Evolutionary conservation across 2,888 invertebrate genomes (phyloP).

Genomic region (Sarcophaga variegata): DNA sequence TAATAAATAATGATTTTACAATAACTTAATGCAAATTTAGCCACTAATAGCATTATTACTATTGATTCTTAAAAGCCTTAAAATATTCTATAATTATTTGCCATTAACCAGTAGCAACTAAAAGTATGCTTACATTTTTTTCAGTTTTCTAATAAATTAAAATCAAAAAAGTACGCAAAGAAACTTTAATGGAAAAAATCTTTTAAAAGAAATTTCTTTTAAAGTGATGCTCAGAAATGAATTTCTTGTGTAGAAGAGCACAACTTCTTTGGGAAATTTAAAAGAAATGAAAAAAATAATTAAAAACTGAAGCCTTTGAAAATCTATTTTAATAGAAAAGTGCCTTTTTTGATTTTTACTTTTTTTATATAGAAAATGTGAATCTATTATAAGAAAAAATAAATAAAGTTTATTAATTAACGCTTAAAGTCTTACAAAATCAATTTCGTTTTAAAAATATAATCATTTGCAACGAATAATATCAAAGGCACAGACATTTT

Average conservation of each 20-base stretch:
- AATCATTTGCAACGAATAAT: too few species aligned
- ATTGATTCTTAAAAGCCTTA: not conserved
- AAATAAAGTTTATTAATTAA: too few species aligned
- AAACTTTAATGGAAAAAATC: not conserved
- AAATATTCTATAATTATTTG: not conserved
- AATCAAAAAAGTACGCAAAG: not conserved
- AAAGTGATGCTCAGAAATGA: not conserved
- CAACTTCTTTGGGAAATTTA: too few species aligned
- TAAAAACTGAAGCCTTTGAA: not conserved
- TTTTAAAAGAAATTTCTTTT: not conserved
- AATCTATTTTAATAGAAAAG: not conserved
- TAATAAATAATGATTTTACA: not conserved
- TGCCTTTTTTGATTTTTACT: not conserved
- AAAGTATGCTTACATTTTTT: constrained; percentile 9
- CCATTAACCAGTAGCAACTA: not conserved
- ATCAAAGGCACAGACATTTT: too few species aligned
- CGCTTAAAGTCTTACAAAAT: too few species aligned
- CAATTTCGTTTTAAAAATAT: too few species aligned
- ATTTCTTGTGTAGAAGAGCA: too few species aligned
- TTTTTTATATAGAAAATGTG: not conserved
- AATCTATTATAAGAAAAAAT: too few species aligned
- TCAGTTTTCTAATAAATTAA: not conserved
- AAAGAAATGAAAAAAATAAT: too few species aligned
- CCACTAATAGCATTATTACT: not conserved
- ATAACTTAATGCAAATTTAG: constrained; percentile 3